These are phyloP conservation scores for Schizopygopsis malacanthus DNA, from an alignment of 2,797 vertebrate genomes.

Conservation along the genomic window DNA sequence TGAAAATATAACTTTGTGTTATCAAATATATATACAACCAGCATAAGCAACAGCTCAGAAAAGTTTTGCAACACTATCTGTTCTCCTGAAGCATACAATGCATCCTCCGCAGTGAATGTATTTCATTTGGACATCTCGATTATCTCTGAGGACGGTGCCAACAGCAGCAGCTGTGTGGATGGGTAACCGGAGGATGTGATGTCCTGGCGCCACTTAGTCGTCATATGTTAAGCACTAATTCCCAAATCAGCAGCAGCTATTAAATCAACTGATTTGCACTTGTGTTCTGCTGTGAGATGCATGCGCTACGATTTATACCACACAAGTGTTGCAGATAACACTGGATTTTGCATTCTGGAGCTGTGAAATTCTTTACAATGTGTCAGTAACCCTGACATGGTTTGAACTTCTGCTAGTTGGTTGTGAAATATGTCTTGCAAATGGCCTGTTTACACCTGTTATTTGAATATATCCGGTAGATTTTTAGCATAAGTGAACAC, in stretches of 20 bases:
- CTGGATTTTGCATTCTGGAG: neutral
- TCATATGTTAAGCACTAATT: slow-evolving; percentile 40
- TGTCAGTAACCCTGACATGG: neutral
- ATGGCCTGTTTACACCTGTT: neutral
- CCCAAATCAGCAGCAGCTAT: slow-evolving; percentile 39
- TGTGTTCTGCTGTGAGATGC: slow-evolving; percentile 22
- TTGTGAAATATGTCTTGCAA: neutral
- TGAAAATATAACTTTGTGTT: neutral
- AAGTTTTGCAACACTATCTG: slow-evolving; percentile 3
- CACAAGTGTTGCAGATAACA: slow-evolving; percentile 15
- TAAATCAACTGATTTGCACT: slow-evolving; percentile 43
- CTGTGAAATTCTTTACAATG: neutral
- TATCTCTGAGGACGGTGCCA: slow-evolving; percentile 62
- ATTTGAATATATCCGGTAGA: neutral
- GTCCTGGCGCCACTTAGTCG: slow-evolving; percentile 32
- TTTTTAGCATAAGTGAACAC: too few species aligned
- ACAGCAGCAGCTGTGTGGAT: slow-evolving; percentile 67
- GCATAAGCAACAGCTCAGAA: neutral
- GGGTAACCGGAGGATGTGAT: slow-evolving; percentile 29
- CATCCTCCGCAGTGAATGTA: slow-evolving; percentile 51
- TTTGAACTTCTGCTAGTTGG: neutral
- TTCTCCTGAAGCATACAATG: slow-evolving; percentile 10
- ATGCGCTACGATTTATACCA: slow-evolving; percentile 10
- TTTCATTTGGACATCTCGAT: slow-evolving; percentile 67
- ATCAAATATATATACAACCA: neutral